phyloP scores from a whole-genome alignment of 2,888 invertebrate species.

The Brenthis daphne region DNA sequence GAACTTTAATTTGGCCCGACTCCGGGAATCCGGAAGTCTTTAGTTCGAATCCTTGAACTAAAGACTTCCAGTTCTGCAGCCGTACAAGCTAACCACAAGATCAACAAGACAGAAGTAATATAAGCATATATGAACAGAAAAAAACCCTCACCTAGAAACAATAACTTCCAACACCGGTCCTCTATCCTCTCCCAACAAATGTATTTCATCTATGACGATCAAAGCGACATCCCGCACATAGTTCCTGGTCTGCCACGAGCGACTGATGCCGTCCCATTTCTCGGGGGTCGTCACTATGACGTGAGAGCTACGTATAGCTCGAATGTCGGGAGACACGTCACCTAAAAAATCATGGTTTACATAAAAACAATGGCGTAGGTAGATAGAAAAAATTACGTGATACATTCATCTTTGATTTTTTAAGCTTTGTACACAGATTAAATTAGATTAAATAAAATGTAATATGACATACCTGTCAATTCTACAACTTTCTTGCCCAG shows the following conservation, averaged over 20 bases:
- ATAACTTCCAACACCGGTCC: constrained; percentile 98
- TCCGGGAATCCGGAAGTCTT: no score
- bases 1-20: no score
- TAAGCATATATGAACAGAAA: neutral
- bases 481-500: constrained; percentile 94
- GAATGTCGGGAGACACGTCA: constrained; percentile 91
- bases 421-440: neutral
- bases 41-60: no score
- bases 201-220: constrained; percentile 99
- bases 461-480: constrained; percentile 87
- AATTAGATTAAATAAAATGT: neutral
- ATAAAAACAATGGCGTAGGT: neutral
- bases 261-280: constrained; percentile 99
- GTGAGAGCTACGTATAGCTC: constrained; percentile 91
- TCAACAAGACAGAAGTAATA: neutral
- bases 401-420: neutral
- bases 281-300: constrained; percentile 99
- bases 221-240: constrained; percentile 96
- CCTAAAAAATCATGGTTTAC: constrained; percentile 50
- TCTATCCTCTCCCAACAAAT: constrained; percentile 94
- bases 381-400: no score
- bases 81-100: no score
- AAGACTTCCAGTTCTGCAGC: no score
- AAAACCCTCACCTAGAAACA: constrained; percentile 85
- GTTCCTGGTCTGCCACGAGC: constrained; percentile 98